Evolutionary conservation across 2,797 vertebrate species (phyloP).

Genomic region (Masticophis lateralis): DNA sequence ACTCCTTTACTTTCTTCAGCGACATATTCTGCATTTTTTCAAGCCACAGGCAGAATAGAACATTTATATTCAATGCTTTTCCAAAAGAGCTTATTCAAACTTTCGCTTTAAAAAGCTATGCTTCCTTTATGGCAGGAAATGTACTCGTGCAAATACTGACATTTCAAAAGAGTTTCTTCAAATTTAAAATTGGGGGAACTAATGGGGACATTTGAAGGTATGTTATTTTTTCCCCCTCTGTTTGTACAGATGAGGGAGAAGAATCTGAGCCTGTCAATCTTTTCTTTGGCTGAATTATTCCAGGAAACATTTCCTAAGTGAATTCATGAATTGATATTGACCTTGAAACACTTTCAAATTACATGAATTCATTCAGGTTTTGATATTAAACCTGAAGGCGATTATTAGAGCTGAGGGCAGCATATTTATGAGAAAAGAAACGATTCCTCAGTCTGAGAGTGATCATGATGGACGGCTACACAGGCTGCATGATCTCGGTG

Average conservation of each 20-base stretch:
- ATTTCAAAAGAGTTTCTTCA: not conserved
- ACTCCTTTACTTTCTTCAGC: not conserved
- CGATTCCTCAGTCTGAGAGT: constrained; percentile 7
- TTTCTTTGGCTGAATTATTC: not conserved
- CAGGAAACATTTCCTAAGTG: not conserved
- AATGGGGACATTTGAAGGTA: not conserved
- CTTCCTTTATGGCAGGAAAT: not conserved
- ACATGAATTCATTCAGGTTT: not conserved
- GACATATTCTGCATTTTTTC: not conserved
- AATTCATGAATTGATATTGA: not conserved
- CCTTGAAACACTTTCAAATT: constrained; percentile 11
- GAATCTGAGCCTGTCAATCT: not conserved
- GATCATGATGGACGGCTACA: not conserved
- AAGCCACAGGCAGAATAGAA: not conserved
- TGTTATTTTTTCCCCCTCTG: not conserved
- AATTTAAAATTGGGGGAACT: not conserved
- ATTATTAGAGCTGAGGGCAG: constrained; percentile 8
- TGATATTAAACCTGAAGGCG: constrained; percentile 20
- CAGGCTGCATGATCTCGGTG: not conserved
- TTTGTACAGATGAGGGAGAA: not conserved
- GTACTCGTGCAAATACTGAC: not conserved
- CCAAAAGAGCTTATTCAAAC: not conserved
- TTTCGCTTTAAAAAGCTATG: not conserved
- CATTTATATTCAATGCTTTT: not conserved
- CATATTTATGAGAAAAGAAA: constrained; percentile 3